Conservation (phyloP, 2,113 vertebrate species). For the Nothocercus julius region DNA sequence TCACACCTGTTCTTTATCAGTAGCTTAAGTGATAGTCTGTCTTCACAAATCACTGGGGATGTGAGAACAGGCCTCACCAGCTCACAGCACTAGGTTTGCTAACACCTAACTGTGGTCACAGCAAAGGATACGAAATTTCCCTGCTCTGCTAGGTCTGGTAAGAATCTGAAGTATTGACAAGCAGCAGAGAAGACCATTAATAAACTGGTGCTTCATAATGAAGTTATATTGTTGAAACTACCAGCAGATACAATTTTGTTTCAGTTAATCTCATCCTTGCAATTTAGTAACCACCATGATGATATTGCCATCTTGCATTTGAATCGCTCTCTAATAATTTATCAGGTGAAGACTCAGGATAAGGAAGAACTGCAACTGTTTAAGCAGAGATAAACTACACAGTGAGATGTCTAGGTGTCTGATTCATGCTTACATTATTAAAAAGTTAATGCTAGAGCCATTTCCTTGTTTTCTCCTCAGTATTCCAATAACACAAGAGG, state of each 20-base stretch:
- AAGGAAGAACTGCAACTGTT: neutral
- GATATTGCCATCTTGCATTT: neutral
- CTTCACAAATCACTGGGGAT: neutral
- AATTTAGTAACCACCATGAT: neutral
- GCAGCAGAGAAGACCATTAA: neutral
- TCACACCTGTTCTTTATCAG: neutral
- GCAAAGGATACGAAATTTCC: neutral
- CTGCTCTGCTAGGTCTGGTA: neutral
- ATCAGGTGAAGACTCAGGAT: neutral
- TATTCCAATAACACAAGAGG: neutral
- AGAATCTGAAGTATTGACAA: neutral
- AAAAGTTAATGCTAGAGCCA: neutral
- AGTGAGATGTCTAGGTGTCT: neutral
- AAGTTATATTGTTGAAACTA: neutral
- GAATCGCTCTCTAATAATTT: neutral
- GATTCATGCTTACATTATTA: neutral
- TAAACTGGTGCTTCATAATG: neutral
- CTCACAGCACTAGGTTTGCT: neutral
- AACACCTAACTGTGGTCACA: neutral
- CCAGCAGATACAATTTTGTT: neutral
- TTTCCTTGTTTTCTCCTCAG: neutral
- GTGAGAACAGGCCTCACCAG: neutral
- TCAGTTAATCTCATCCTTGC: neutral
- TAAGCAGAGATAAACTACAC: neutral
- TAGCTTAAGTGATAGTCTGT: neutral